Base-by-base conservation (phyloP, 2,888 invertebrate genomes). In the Stenodera caucasica region DNA sequence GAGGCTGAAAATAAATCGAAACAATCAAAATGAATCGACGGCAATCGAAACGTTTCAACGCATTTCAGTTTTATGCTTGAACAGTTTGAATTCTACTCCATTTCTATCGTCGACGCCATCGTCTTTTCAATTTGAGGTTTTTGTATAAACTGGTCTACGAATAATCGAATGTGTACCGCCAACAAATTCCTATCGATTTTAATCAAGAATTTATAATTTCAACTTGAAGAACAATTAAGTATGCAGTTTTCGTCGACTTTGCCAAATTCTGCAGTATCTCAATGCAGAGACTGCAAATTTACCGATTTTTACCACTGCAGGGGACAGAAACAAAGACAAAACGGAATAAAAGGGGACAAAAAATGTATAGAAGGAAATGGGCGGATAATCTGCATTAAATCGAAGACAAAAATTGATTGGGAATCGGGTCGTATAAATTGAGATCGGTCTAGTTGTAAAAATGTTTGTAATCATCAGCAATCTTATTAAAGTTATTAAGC, bases 401-500 rank as follows among this genome's bases (percentile, higher is more conserved):
- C 45, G 45, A 23, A 45, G 23, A 21, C 12, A 45, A 32, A 53
- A 53, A 32, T 33, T 21, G 53, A 35, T 33, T 33, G 32, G 33
- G n/a, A 53, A 32, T 53, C n/a, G 53, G 35, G 33, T 53, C 53
- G 53, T 33, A 45, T 45, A 45, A 45, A 45, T 45, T 12, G 30
- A 29, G 14, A 5, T 6, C 15, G 40, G 40, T 18, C 9, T 7
- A 15, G 7, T 23, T 53, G 32, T 53, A 21, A 21, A 53, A 53
- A 53, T 53, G 33, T 53, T 53, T 53, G 18, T 35, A 56, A 50
- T 49, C 50, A 33, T 21, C 33, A 49, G 30, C 33, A 50, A 56
- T 56, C 50, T 53, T 53, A 30, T 53, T 49, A n/a, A n/a, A n/a
- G n/a, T n/a, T n/a, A n/a, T n/a, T n/a, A 58, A 60, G 53, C 60